Base-by-base conservation (phyloP, 1,140 invertebrate genomes). In the Mycetomoellerius zeteki region DNA sequence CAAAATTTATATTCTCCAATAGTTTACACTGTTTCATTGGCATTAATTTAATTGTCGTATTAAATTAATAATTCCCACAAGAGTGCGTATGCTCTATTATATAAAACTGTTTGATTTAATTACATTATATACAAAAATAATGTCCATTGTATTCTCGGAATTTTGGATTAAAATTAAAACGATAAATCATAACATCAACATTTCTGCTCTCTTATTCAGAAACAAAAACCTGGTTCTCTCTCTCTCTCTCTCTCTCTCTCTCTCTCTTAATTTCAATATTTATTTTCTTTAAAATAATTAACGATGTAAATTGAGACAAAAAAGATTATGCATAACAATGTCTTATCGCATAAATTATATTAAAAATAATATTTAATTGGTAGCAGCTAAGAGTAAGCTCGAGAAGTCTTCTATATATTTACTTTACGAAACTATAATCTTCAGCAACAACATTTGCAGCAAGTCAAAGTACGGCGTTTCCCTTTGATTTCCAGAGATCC, bases 41-140 rank as follows among this genome's bases (percentile, higher is more conserved):
- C 78, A 10, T 43, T 43, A 43, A 12, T 43, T 43, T 43, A 27
- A 72, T 72, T 81, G 16, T 71, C 21, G 16, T 12, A 27, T 72
- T 58, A 82, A 47, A 73, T 82, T 72, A 82, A 82, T 73, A 72
- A 73, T 14, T 30, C 24, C 19, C 52, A 16, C 56, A 81, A 81
- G 47, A 81, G 50, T 47, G n/a, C 14, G 62, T 64, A 24, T n/a
- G 30, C n/a, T 71, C 19, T 50, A 58, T n/a, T 47, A 16, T 71
- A 81, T 37, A 81, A 72, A 81, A 16, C 21, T 19, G 2, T 73
- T 82, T 47, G 52, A 27, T 33, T 82, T 72, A 58, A 72, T 82
- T 82, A 72, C 52, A 69, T 71, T 12, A 24, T 12, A 67, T 30
- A 1, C 19, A 6, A 6, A 56, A 43, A 50, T 60, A 72, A 73